Conservation (phyloP, 2,113 vertebrate genomes). For the Struthidea cinerea region DNA sequence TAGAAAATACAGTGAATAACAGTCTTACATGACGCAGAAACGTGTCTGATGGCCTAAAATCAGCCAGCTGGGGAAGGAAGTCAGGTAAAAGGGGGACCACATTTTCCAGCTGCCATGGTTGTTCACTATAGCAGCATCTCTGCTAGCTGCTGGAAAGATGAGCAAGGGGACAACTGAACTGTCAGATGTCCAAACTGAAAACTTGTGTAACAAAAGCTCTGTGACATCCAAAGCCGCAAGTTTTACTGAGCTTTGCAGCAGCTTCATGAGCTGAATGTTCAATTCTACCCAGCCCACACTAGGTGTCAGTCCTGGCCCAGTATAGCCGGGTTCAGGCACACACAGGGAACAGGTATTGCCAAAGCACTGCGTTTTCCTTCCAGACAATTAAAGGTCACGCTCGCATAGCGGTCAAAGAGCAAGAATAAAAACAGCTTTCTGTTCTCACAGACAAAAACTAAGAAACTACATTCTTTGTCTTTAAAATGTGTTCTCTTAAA, state of each 20-base stretch:
- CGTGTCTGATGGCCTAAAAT: background rate
- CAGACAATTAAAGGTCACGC: rapidly evolving
- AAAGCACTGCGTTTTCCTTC: rapidly evolving
- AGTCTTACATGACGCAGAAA: background rate
- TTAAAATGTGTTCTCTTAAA: background rate
- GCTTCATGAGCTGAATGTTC: background rate
- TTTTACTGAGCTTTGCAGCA: background rate
- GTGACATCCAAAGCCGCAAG: rapidly evolving
- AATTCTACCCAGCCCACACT: background rate
- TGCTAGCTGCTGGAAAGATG: background rate
- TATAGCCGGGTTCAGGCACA: rapidly evolving
- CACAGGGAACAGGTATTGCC: rapidly evolving
- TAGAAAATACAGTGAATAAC: background rate
- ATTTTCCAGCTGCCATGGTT: background rate
- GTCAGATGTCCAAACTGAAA: background rate
- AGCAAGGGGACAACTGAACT: background rate
- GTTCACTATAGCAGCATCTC: background rate
- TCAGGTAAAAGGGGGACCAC: background rate
- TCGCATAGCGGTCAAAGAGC: background rate
- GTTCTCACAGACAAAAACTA: rapidly evolving
- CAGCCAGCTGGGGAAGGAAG: background rate
- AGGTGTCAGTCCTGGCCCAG: slow-evolving; percentile 16
- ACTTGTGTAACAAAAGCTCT: background rate
- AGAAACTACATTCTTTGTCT: rapidly evolving
- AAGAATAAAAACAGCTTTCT: background rate